Base-by-base conservation (phyloP, 2,113 vertebrate species). In the Bufo bufo region DNA sequence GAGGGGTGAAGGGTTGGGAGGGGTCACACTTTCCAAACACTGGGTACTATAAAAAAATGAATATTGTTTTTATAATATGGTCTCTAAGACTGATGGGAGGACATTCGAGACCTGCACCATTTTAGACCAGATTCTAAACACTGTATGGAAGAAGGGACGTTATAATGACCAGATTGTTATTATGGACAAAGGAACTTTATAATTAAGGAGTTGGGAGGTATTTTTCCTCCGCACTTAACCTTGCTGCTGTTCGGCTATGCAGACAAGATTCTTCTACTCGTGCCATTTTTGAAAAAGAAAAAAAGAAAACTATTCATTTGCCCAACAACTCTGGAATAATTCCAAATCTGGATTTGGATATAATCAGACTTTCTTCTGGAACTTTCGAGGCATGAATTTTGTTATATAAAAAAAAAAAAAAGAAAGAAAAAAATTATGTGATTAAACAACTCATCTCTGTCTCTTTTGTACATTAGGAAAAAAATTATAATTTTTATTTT, bases 391-490 rank as follows among this genome's bases (percentile, higher is more conserved):
- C 93, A 92, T 93, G 94, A 94, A 93, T 92, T 94, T 93, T 95
- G 94, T 92, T 93, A 89, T 91, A 92, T 91, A 91, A 56, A 84
- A 63, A 93, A 96, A 95, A 95, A 94, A 95, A 95, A 96, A 96
- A 95, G 96, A 95, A 94, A 94, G 95, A 95, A 74, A 96, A 95
- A 95, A 94, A 95, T 95, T 95, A 95, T 92, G 92, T 94, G 95
- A 96, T 97, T 90, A 93, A 94, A 94, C 95, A 94, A 93, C 96
- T 97, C 96, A 97, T 97, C 96, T 97, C 96, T 96, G 96, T 97
- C 96, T 97, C 97, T 97, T 98, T 97, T 99, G 99, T 99, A 99
- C 97, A 99, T 99, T 96, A 97, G 96, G 94, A 91, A 94, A 95
- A 96, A 92, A 95, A 94, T 97, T 96, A 63, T 97, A 95, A 96